Evolutionary conservation across 1,140 invertebrate genomes (phyloP), one percentile per base, ranked within the genome.

Genomic region (Caenorhabditis tropicalis): DNA sequence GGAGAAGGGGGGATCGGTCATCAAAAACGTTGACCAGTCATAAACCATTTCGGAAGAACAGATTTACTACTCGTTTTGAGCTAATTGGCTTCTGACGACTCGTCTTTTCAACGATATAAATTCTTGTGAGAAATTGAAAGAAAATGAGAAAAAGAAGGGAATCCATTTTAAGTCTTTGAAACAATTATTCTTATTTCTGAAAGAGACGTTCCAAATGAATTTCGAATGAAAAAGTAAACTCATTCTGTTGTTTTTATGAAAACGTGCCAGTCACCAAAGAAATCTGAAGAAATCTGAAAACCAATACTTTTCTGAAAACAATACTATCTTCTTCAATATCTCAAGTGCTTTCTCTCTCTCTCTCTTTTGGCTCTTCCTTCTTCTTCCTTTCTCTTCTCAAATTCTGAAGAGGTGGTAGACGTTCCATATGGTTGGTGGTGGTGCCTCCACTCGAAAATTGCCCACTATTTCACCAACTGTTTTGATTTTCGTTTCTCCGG

Each of bases 21-120:
- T 74, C 65, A 74, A 46, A 74, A 27, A 74, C 65, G 36, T 46
- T 74, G 65, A 74, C 65, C 65, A 24, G 36, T 74, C 65, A 74
- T 74, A 74, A 74, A 74, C 65, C 65, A 74, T 46, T 65, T 65
- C 65, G 36, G 65, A n/a, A n/a, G n/a, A 43, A 74, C 65, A 74
- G 27, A 24, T 31, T 31, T 24, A 39, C 36, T 43, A 43, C 36
- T 74, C 65, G 58, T 16, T 39, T n/a, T 16, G 16, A 36, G 31
- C 65, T 74, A 74, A 74, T 74, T 74, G 24, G 36, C 19, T 43
- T 74, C 2, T n/a, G 5, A 12, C 19, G 15, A 15, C n/a, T 43
- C 39, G 39, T 43, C 39, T 43, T n/a, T 19, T 10, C 58, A 1
- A 33, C 21, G 21, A 58, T 29, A 27, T 36, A 16, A 36, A 27